These are phyloP conservation scores for Proisotoma minuta DNA, from an alignment of 2,888 invertebrate genomes.

Conservation along the genomic window DNA sequence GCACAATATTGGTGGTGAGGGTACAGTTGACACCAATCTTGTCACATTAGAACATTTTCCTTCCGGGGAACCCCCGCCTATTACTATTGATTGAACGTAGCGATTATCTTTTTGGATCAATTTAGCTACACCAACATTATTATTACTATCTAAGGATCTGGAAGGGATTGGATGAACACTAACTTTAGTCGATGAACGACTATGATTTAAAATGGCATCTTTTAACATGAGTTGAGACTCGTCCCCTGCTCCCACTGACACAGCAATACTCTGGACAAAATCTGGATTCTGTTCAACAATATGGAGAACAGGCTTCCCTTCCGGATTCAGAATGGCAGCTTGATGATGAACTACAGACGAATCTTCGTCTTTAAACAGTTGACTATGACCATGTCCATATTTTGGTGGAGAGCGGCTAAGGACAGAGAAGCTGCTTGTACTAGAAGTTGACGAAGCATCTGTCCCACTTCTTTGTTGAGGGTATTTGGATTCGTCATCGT, in stretches of 20 bases:
- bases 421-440: conserved; percentile 1
- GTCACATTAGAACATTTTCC: not conserved
- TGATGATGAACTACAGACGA: conserved; percentile 44
- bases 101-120: conserved; percentile 40
- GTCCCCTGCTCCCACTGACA: conserved; percentile 33
- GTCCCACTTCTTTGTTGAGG: not conserved
- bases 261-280: conserved; percentile 44
- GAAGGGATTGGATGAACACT: conserved; percentile 29
- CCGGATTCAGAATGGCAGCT: conserved; percentile 37
- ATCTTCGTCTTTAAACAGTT: conserved; percentile 41
- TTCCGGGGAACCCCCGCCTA: conserved; percentile 24
- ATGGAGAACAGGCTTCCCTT: conserved; percentile 42
- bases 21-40: not conserved
- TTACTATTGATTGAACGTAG: conserved; percentile 44
- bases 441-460: not conserved
- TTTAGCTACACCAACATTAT: conserved; percentile 36
- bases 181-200: conserved; percentile 14
- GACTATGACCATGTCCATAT: too few species aligned
- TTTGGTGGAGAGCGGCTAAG: conserved; percentile 5
- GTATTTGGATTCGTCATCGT: conserved; percentile 26
- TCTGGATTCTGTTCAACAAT: conserved; percentile 45
- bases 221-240: conserved; percentile 12
- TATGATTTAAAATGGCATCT: not conserved
- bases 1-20: not conserved
- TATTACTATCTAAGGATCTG: not conserved